Base-by-base conservation (phyloP, 2,797 vertebrate species). In the Chaunax sp. region DNA sequence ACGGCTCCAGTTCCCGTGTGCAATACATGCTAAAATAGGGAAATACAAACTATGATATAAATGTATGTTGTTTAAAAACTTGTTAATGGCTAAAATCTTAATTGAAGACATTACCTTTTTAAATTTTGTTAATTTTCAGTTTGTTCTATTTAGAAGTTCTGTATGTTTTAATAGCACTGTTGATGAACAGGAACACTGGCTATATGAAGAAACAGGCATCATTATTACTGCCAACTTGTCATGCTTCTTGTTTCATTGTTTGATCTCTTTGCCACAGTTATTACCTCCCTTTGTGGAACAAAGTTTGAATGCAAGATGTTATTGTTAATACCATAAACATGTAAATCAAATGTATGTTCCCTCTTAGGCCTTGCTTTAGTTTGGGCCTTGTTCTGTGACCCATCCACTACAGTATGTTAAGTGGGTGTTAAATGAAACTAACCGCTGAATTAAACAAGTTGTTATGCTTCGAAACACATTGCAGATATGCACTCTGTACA, bases 381-480 rank as follows among this genome's bases (percentile, higher is more conserved):
- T 80, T 67, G 77, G 82, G 80, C 80, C 79, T 80, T 72, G 74
- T 81, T 89, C 80, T 87, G 87, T 90, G 85, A 82, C 66, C 69
- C 74, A 79, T 78, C 81, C 86, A 78, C 79, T 85, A 76, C 77
- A 86, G 75, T 89, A 84, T 92, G 84, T 89, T 82, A 78, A 81
- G 83, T 90, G 89, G 85, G 85, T 86, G 73, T 82, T 74, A 66
- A 75, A 83, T 86, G 58, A 84, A 86, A 86, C 72, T 89, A 90
- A 90, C 81, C 63, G 72, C 80, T 90, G 80, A 90, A 90, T 90
- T 92, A 89, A 92, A 90, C 67, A 78, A 85, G 74, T 83, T 86
- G 79, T 84, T 79, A 86, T 87, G 81, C 87, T 87, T 87, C 64
- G 71, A 77, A 80, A 61, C 76, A 65, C 57, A 86, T 75, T 75